These are phyloP conservation scores for Hybos culiciformis DNA, from an alignment of 2,888 invertebrate genomes.

Conservation along the genomic window DNA sequence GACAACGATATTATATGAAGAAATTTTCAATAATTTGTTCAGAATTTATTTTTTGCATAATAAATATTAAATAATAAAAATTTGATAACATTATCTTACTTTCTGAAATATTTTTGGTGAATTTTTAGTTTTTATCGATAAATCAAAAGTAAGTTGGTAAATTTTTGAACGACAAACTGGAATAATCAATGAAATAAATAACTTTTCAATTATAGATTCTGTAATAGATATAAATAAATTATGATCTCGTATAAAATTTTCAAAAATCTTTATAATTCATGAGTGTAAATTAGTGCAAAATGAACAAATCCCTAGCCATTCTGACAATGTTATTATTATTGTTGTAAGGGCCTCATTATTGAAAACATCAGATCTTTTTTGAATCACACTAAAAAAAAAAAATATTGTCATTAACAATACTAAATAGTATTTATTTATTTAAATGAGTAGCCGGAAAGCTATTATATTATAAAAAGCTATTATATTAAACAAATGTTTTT, in stretches of 20 bases:
- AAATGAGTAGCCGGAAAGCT: no score
- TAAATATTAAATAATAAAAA: no score
- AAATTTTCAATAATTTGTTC: not conserved
- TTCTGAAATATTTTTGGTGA: conserved; percentile 46
- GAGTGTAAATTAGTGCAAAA: conserved; percentile 48
- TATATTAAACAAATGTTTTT: no score
- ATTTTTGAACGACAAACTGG: conserved; percentile 43
- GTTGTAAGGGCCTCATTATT: conserved; percentile 45
- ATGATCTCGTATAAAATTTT: conserved; percentile 45
- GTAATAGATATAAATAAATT: conserved; percentile 44
- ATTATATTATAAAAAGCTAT: no score
- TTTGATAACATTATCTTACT: conserved; percentile 25
- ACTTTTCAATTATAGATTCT: conserved; percentile 41
- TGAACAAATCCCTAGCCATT: conserved; percentile 52
- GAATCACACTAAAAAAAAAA: no score
- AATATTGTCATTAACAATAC: no score
- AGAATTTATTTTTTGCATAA: no score
- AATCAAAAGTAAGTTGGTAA: conserved; percentile 48
- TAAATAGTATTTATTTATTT: no score
- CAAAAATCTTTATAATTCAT: conserved; percentile 52
- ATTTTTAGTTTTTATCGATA: conserved; percentile 47
- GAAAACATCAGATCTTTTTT: conserved; percentile 19
- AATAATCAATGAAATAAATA: conserved; percentile 43
- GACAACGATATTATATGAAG: not conserved
- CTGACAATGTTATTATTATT: conserved; percentile 49